phyloP scores from a whole-genome alignment of 2,797 vertebrate species.

The Glyptemys insculpta region DNA sequence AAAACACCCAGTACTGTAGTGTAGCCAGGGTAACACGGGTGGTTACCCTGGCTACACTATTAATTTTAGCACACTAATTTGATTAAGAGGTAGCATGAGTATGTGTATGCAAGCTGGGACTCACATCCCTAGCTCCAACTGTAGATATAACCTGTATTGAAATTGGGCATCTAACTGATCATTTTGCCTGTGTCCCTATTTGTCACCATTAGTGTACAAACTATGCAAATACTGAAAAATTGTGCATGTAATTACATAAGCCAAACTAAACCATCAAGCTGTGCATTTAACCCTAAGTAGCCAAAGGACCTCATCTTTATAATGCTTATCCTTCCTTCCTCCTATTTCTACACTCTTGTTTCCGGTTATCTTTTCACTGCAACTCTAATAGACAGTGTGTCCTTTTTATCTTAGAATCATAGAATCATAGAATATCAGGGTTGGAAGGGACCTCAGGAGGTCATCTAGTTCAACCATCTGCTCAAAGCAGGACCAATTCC shows the following conservation, averaged over 20 bases:
- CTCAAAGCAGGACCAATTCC: too few species aligned
- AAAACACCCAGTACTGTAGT: background rate
- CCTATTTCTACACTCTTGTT: too few species aligned
- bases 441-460: too few species aligned
- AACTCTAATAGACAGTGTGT: background rate
- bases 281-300: background rate
- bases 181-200: background rate
- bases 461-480: too few species aligned
- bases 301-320: background rate
- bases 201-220: background rate
- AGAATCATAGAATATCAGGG: too few species aligned
- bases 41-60: background rate
- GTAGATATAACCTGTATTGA: background rate
- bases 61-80: background rate
- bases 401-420: background rate
- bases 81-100: background rate
- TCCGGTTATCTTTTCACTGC: background rate
- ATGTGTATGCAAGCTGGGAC: background rate
- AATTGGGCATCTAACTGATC: background rate
- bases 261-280: background rate
- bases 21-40: background rate
- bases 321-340: background rate
- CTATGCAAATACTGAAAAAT: background rate
- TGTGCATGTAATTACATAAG: background rate
- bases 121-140: background rate